Conservation (phyloP, 2,113 vertebrate genomes). For the Bubo scandiacus region DNA sequence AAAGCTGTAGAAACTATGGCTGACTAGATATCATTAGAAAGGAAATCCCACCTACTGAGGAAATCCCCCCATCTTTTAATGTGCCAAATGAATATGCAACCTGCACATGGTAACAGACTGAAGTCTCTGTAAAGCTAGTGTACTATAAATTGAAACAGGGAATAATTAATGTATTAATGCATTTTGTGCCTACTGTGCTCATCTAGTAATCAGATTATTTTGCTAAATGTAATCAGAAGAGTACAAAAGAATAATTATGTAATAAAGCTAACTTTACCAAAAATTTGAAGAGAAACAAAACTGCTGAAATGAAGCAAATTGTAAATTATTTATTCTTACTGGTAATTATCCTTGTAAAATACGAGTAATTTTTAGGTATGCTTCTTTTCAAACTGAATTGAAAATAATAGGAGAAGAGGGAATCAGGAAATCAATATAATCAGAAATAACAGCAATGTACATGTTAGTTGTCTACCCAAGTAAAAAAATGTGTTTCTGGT, state of each 20-base stretch:
- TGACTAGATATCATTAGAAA: neutral
- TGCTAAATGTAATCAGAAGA: conserved; percentile 8
- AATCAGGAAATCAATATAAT: neutral
- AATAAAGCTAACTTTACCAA: neutral
- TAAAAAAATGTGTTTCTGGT: neutral
- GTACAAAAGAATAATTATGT: neutral
- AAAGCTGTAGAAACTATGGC: neutral
- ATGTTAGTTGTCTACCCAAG: neutral
- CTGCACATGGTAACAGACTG: neutral
- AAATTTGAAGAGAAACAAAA: neutral
- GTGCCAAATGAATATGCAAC: neutral
- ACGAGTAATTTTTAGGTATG: neutral
- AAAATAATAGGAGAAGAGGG: neutral
- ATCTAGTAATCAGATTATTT: conserved; percentile 30
- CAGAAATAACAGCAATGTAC: neutral
- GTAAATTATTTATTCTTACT: neutral
- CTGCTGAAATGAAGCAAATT: neutral
- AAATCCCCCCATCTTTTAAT: neutral
- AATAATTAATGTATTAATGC: conserved; percentile 35
- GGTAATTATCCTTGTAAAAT: neutral
- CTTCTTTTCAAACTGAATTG: neutral
- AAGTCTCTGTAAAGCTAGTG: neutral
- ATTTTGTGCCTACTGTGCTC: conserved; percentile 34
- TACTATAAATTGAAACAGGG: neutral
- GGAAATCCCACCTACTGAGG: neutral